Percentiles rank a stretch among this genome's conserved stretches.
Conservation (phyloP, 2,797 vertebrate species). For the Otolemur crassicaudatus region DNA sequence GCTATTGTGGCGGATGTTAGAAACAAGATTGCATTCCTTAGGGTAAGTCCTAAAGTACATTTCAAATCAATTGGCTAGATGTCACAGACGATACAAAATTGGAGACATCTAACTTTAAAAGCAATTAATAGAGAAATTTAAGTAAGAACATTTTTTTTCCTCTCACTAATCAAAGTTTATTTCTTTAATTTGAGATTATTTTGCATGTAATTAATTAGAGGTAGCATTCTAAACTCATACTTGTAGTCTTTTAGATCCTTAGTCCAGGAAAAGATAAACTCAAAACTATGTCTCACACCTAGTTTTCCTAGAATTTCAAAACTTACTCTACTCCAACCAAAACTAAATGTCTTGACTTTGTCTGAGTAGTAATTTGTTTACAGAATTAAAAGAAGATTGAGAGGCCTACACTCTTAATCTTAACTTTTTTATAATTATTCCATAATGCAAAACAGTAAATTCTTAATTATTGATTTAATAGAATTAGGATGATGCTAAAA, state of each 20-base stretch:
- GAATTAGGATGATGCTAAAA: not conserved
- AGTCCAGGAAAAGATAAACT: not conserved
- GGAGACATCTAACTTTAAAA: constrained; percentile 49
- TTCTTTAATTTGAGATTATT: constrained; percentile 11
- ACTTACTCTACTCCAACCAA: not conserved
- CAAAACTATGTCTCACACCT: not conserved
- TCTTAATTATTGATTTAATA: constrained; percentile 55
- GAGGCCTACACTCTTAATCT: constrained; percentile 12
- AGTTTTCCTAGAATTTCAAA: constrained; percentile 61
- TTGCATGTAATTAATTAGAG: constrained; percentile 15
- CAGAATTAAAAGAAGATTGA: constrained; percentile 33
- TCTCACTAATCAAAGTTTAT: constrained; percentile 45
- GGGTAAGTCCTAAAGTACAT: constrained; percentile 73
- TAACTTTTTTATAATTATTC: constrained; percentile 55
- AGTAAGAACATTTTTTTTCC: not conserved
- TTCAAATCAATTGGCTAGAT: constrained; percentile 21
- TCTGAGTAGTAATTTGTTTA: constrained; percentile 3
- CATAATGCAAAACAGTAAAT: constrained; percentile 30
- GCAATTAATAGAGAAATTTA: constrained; percentile 22
- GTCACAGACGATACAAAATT: not conserved
- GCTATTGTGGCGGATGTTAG: constrained; percentile 81
- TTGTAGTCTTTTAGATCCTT: not conserved
- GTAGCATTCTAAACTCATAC: not conserved
- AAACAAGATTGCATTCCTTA: constrained; percentile 81
- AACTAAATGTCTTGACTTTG: constrained; percentile 37